Conservation (phyloP, 2,797 vertebrate species). For the Alcedo quadribrachys region DNA sequence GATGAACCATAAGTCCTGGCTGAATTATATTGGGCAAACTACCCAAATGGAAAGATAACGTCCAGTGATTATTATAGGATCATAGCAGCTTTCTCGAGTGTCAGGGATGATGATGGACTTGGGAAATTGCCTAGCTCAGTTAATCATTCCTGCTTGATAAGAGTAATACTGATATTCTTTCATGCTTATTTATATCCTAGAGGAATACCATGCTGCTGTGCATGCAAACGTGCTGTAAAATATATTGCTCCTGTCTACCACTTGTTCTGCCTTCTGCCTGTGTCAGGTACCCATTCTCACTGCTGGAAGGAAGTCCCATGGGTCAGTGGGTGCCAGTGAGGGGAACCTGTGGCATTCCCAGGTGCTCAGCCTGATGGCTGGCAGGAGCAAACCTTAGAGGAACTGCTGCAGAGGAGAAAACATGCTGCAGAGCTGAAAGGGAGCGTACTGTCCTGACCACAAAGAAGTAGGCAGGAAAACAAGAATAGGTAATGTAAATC, state of each 20-base stretch:
- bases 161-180: background rate
- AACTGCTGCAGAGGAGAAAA: background rate
- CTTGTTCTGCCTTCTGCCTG: background rate
- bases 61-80: background rate
- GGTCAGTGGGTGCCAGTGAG: background rate
- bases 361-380: rapidly evolving
- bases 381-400: background rate
- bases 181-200: background rate
- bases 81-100: background rate
- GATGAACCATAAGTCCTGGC: constrained; percentile 16
- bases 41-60: background rate
- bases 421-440: background rate
- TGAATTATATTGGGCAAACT: constrained; percentile 17
- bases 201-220: background rate
- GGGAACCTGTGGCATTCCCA: rapidly evolving
- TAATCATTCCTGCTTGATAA: background rate
- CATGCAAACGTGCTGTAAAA: background rate
- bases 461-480: background rate
- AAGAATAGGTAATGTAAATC: background rate
- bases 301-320: background rate
- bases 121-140: background rate
- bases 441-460: background rate
- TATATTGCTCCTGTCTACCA: background rate
- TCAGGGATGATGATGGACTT: background rate
- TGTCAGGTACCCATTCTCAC: background rate